Conservation (phyloP, 2,797 vertebrate species). For the Darevskia mixta region DNA sequence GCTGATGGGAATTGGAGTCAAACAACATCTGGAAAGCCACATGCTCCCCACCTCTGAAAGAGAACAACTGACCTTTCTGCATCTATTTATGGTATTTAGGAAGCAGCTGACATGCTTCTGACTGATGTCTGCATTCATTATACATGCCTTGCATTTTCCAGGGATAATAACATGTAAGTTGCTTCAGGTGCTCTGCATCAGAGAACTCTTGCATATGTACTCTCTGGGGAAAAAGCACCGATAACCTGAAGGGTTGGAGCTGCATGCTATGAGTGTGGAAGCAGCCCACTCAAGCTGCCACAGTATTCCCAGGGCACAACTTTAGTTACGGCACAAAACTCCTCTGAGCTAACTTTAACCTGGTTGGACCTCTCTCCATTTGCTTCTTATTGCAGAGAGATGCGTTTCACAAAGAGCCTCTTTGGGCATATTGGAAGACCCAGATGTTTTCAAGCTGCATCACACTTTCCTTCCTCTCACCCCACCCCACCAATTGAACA, state of each 20-base stretch:
- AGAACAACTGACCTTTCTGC: background rate
- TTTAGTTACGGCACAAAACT: background rate
- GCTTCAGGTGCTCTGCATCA: conserved; percentile 21
- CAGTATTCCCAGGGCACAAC: background rate
- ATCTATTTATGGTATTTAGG: background rate
- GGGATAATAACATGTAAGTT: conserved; percentile 46
- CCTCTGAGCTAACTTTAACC: conserved; percentile 34
- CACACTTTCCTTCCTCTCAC: too few relatives aligned
- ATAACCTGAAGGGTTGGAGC: conserved; percentile 20
- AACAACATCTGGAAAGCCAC: background rate
- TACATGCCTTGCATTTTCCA: conserved; percentile 35
- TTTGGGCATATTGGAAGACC: too few relatives aligned
- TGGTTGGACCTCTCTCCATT: conserved; percentile 37
- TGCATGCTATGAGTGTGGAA: conserved; percentile 20
- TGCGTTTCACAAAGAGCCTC: too few relatives aligned
- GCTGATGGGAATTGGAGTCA: too few relatives aligned
- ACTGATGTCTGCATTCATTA: conserved; percentile 41
- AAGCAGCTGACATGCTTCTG: conserved; percentile 36
- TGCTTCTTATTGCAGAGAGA: background rate
- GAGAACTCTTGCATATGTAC: background rate
- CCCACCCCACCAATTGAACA: too few relatives aligned
- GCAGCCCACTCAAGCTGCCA: background rate
- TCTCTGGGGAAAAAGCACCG: background rate
- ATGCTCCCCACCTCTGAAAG: background rate
- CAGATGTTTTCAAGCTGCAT: too few relatives aligned